Percentiles rank a stretch among this genome's conserved stretches.
Evolutionary conservation across 2,888 invertebrate species (phyloP).

Genomic region (Chymomyza fuscimana): DNA sequence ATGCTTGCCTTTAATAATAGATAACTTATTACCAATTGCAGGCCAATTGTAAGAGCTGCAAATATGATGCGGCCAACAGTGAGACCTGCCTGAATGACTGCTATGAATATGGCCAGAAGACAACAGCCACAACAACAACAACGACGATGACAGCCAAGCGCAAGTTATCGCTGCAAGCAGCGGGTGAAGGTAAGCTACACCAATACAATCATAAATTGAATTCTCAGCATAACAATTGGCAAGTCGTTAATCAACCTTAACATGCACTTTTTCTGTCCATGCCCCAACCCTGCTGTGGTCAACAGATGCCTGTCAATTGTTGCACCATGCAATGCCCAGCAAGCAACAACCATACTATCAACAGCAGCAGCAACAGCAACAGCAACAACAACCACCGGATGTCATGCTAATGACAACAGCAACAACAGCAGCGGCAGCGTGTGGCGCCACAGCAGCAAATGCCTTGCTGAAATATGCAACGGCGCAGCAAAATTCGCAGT

Average conservation of each 20-base stretch:
- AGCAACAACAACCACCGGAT: slow-evolving; percentile 62
- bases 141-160: slow-evolving; percentile 28
- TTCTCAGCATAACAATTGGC: slow-evolving; percentile 54
- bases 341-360: slow-evolving; percentile 50
- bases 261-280: slow-evolving; percentile 35
- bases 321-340: slow-evolving; percentile 73
- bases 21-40: slow-evolving; percentile 49
- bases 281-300: slow-evolving; percentile 43
- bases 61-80: slow-evolving; percentile 77
- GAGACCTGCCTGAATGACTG: slow-evolving; percentile 74
- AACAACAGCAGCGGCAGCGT: slow-evolving; percentile 41
- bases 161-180: slow-evolving; percentile 42
- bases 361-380: slow-evolving; percentile 35
- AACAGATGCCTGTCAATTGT: slow-evolving; percentile 78
- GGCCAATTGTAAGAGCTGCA: slow-evolving; percentile 78
- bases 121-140: slow-evolving; percentile 30
- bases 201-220: slow-evolving; percentile 47
- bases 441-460: slow-evolving; percentile 27
- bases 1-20: slow-evolving; percentile 6
- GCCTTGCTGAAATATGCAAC: slow-evolving; percentile 55
- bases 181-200: slow-evolving; percentile 69
- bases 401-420: slow-evolving; percentile 75
- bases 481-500: slow-evolving; percentile 38
- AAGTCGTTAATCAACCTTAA: slow-evolving; percentile 68
- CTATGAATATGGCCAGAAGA: slow-evolving; percentile 70